A percentile compares a stretch with the other conserved stretches of the same genome.
Evolutionary conservation across 2,797 vertebrate species (phyloP).

Genomic region (Urosaurus nigricauda): DNA sequence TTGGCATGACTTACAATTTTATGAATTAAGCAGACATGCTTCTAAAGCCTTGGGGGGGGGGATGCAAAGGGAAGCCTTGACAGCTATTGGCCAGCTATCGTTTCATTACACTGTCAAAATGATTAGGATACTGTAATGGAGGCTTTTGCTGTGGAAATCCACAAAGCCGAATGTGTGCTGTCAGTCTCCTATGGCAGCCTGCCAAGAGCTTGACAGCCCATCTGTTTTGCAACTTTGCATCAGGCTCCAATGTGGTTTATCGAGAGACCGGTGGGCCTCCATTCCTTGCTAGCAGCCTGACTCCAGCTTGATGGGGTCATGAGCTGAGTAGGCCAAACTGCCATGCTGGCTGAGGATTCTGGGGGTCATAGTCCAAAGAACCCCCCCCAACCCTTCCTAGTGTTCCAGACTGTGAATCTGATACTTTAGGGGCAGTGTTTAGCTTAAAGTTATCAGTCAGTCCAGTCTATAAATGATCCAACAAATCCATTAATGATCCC

Average conservation of each 20-base stretch:
- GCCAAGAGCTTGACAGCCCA: not conserved
- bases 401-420: no score
- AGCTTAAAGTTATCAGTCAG: not conserved
- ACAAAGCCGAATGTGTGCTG: not conserved
- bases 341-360: not conserved
- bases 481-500: not conserved
- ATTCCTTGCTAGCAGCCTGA: not conserved
- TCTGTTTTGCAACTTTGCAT: not conserved
- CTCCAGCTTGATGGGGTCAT: not conserved
- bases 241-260: not conserved
- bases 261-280: not conserved
- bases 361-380: no score
- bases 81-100: not conserved
- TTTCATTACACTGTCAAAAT: conserved; percentile 5
- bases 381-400: no score
- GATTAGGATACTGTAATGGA: not conserved
- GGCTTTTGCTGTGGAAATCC: not conserved
- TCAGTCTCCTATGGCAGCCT: not conserved
- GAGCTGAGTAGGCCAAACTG: not conserved
- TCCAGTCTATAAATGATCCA: not conserved
- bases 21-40: not conserved
- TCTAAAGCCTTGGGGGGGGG: not conserved
- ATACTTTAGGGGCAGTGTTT: no score
- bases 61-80: not conserved
- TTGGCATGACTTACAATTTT: not conserved